Evolutionary conservation across 2,797 vertebrate genomes (phyloP), one percentile per base, ranked within the genome.

Genomic region (Pseudochaenichthys georgianus): DNA sequence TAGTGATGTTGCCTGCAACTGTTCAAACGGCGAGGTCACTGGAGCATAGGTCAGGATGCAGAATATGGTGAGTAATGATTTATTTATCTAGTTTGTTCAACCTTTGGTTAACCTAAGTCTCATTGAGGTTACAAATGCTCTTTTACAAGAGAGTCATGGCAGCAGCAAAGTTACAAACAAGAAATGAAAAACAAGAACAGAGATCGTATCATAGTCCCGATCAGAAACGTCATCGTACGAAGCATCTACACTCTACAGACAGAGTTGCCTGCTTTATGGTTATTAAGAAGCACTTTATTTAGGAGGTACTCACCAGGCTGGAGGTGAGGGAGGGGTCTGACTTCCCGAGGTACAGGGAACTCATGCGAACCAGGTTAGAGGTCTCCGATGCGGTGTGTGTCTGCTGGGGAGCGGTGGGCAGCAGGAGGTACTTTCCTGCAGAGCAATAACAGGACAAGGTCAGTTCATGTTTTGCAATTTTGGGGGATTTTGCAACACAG

Each of bases 241-340:
- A 38, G 34, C 5, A 2, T 38, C 34, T 38, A 9, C 34, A 38
- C 0, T 38, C 34, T 9, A 38, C 34, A 38, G 34, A 6, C 34
- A 38, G 34, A 38, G 34, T 9, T 9, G 34, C 34, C 34, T 2
- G 6, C 34, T 38, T 38, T 34, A 38, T 38, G 34, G 34, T 38
- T 38, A 38, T 38, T 38, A 38, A 38, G 8, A 38, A 38, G 34
- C 34, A 38, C 34, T 38, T 38, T 38, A 38, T 38, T 13, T 4
- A 43, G 21, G 45, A 62, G 53, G 46, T 34, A 97, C 97, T 96
- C 87, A 99, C 98, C 96, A 95, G 83, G 83, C 91, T 96, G 84
- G 96, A 97, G 3, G 96, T 97, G 73, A 99, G 96, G 0, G 96
- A 98, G 17, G 98, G 98, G 38, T 98, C 98, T 0, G 98, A 99